Conservation (phyloP, 2,888 invertebrate species). For the Polydrusus tereticollis region DNA sequence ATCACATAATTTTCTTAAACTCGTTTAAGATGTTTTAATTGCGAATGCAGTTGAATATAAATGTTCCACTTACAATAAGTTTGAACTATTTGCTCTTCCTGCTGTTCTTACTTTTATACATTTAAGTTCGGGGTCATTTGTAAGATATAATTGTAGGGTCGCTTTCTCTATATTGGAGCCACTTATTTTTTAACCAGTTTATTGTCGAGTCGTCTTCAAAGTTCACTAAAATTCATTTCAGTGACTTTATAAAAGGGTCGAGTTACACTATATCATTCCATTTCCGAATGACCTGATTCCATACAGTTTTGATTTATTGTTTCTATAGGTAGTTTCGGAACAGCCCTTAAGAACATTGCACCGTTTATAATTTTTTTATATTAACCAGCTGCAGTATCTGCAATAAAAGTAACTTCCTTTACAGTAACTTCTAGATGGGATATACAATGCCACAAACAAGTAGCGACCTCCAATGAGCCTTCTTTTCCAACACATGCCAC, state of each 20-base stretch:
- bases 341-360: conserved; percentile 22
- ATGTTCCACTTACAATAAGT: background rate
- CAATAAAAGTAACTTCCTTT: conserved; percentile 45
- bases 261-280: conserved; percentile 22
- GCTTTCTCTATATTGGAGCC: conserved; percentile 38
- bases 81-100: background rate
- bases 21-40: background rate
- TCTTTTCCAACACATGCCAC: conserved; percentile 48
- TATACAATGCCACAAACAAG: conserved; percentile 32
- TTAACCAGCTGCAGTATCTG: conserved; percentile 44
- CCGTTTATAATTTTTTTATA: conserved; percentile 29
- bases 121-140: conserved; percentile 32
- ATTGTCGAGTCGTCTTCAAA: conserved; percentile 29
- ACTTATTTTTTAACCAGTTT: conserved; percentile 44
- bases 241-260: conserved; percentile 41
- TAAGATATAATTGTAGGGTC: conserved; percentile 31
- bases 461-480: conserved; percentile 43
- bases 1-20: background rate
- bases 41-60: background rate
- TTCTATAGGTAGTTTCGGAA: conserved; percentile 7
- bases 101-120: background rate
- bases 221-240: conserved; percentile 2
- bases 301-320: conserved; percentile 26
- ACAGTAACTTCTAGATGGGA: background rate
- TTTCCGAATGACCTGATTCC: conserved; percentile 18